Percentiles rank a stretch among this genome's conserved stretches.
These are phyloP conservation scores for Oophaga pumilio DNA, from an alignment of 2,113 vertebrate genomes.

Conservation along the genomic window DNA sequence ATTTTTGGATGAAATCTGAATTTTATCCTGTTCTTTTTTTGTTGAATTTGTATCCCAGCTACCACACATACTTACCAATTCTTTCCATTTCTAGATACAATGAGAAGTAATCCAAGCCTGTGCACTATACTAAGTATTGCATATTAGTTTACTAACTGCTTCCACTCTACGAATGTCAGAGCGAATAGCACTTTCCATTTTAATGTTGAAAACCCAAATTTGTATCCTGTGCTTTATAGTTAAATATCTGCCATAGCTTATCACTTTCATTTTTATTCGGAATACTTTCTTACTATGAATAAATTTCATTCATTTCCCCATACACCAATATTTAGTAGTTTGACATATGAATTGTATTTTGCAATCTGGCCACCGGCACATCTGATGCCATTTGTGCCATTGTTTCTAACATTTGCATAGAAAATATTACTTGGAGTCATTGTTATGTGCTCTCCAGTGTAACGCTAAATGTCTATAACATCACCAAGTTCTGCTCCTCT, in stretches of 20 bases:
- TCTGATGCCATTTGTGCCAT: constrained; percentile 43
- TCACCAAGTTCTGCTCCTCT: background rate
- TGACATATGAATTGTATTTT: constrained; percentile 47
- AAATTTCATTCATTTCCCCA: background rate
- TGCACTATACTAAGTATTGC: background rate
- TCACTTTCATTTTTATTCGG: constrained; percentile 6
- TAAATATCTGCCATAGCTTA: background rate
- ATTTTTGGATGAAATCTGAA: background rate
- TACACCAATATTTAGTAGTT: constrained; percentile 41
- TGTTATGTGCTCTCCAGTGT: constrained; percentile 32
- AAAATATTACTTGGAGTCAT: constrained; percentile 42
- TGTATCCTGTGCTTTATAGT: background rate
- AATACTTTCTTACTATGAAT: constrained; percentile 23
- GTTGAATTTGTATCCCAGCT: background rate
- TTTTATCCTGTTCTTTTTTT: background rate
- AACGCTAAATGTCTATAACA: constrained; percentile 17
- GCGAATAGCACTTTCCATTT: background rate
- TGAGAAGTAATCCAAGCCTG: background rate
- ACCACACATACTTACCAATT: background rate
- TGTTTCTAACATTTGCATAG: constrained; percentile 44
- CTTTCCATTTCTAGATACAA: background rate
- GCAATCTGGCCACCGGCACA: constrained; percentile 47
- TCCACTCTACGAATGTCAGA: background rate
- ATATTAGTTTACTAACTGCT: background rate
- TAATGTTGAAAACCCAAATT: background rate